Evolutionary conservation across 2,797 vertebrate species (phyloP), one percentile per base, ranked within the genome.

Genomic region (Peromyscus nudipes): DNA sequence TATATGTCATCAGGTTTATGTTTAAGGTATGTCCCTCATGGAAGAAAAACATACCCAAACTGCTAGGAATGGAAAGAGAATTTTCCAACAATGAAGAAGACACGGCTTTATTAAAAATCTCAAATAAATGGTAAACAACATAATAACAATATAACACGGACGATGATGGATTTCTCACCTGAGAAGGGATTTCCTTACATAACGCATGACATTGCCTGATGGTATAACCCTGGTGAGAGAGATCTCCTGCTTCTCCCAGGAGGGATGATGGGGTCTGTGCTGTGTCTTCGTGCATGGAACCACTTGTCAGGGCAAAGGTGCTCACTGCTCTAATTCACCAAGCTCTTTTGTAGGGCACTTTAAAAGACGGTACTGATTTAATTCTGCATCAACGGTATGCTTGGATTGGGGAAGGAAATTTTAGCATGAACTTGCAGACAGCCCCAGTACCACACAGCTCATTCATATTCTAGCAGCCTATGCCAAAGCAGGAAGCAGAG

Each of bases 371-470:
- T 79, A 92, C 93, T 65, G 37, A 86, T 91, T 94, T 67, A 83
- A 89, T 94, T 96, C 37, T 49, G 21, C 75, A 84, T 67, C 7
- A 40, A 76, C 60, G 91, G 12, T 90, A 79, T 96, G 92, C 60
- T 80, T 95, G 64, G 96, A n/a, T 62, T 89, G 57, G 67, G 75
- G 92, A 94, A 92, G 92, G 67, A 96, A 6, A 96, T 93, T 96
- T 95, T 76, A 92, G 65, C 77, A 52, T n/a, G 23, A 82, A 94
- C 52, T 91, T 97, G 37, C 81, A 92, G 67, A 87, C 71, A 87
- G 75, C 60, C 37, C 23, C 57, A 49, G 6, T 37, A 57, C 69
- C 87, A 85, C 21, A 16, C 31, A n/a, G 19, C 71, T 97, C 62
- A 89, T 96, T 96, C 71, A 34, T 85, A 89, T 92, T 71, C 91